Evolutionary conservation across 53 echinoderm and acorn worm species (phyloP).

Genomic region (Echinometra lucunter): DNA sequence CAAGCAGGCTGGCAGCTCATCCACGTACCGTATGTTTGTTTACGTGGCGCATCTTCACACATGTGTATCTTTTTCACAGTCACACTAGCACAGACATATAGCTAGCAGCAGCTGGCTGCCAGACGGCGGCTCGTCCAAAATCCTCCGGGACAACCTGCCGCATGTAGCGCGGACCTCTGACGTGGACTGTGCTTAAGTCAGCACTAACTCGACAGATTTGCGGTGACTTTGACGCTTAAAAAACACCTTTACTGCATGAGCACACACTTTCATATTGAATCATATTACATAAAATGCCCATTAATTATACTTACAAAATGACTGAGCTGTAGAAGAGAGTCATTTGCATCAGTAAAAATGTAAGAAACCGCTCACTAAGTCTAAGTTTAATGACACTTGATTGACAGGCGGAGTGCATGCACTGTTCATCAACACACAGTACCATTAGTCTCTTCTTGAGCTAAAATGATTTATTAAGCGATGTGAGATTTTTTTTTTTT

Average conservation of each 20-base stretch:
- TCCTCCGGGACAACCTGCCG: not conserved
- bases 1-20: not conserved
- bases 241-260: not conserved
- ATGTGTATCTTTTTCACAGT: not conserved
- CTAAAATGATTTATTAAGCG: too few relatives aligned
- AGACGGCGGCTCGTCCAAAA: not conserved
- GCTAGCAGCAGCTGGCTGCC: not conserved
- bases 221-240: not conserved
- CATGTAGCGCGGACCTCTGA: not conserved
- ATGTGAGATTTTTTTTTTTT: too few relatives aligned
- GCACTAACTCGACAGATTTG: not conserved
- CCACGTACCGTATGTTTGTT: conserved; percentile 53
- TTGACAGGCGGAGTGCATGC: too few relatives aligned
- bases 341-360: not conserved
- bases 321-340: not conserved
- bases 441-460: too few relatives aligned
- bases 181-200: conserved; percentile 44
- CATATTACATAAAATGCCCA: too few relatives aligned
- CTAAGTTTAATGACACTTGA: too few relatives aligned
- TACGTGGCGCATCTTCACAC: conserved; percentile 49
- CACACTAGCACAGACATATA: too few relatives aligned
- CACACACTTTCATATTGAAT: not conserved
- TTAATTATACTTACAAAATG: not conserved
- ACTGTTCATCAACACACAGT: too few relatives aligned
- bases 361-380: too few relatives aligned